Conservation (phyloP, 1,140 invertebrate species). For the Papilio xuthus region DNA sequence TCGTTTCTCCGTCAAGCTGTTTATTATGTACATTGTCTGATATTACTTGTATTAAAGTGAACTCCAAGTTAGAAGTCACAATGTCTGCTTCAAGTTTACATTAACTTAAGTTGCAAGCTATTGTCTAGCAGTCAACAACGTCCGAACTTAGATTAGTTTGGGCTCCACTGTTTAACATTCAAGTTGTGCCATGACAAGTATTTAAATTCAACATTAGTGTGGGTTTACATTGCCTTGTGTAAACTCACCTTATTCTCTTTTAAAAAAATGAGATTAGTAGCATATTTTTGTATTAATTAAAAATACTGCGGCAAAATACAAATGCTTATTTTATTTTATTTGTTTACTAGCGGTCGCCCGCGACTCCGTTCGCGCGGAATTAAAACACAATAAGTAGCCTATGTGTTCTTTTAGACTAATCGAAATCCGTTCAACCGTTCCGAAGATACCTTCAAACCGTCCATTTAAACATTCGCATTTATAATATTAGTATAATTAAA, state of each 20-base stretch:
- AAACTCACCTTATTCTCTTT: neutral
- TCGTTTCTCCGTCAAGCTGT: neutral
- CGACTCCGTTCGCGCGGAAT: no score
- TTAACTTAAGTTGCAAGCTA: neutral
- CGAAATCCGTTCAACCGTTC: no score
- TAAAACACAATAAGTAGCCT: no score
- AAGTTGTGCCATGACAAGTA: neutral
- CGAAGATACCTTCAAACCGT: no score
- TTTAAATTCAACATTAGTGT: neutral
- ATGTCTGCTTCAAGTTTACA: constrained; percentile 8
- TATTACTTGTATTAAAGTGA: neutral
- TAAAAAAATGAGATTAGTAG: no score
- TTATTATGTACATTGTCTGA: neutral
- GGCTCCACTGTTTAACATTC: neutral
- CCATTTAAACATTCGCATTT: no score
- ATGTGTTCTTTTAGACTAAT: no score
- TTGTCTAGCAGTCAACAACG: neutral
- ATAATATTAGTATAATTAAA: no score
- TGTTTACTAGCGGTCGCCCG: no score
- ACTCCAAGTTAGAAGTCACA: neutral
- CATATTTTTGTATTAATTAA: no score
- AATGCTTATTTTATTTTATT: no score
- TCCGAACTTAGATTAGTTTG: constrained; percentile 15
- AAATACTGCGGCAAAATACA: no score
- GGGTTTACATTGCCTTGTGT: neutral